Base-by-base conservation (phyloP, 2,888 invertebrate genomes). In the Mayetiola destructor region DNA sequence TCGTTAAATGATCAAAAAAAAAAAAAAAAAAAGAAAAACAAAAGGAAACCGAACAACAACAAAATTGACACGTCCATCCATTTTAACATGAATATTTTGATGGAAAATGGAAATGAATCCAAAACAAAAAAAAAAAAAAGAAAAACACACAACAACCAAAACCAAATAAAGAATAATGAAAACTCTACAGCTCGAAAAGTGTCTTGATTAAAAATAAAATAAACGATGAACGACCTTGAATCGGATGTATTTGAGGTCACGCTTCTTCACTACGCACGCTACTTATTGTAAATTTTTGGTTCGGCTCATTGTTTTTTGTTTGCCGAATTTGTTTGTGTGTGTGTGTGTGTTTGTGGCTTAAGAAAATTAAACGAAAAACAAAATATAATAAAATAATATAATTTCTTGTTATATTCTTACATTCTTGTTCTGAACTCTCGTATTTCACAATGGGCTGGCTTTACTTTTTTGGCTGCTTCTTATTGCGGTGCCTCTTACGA, bases 211-310 rank as follows among this genome's bases (percentile, higher is more conserved):
- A 48, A 48, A n/a, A 48, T 18, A 18, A 39, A 39, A 48, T 42
- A 42, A 42, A 42, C 42, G 42, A 42, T 42, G 42, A 27, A 48
- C 48, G 48, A 48, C 48, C 48, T 48, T 48, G 48, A n/a, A 27
- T 27, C 48, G 23, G 48, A 48, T 48, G 48, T 48, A 27, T 48
- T n/a, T 48, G 48, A 48, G 48, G 48, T 48, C 48, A 48, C 48
- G 27, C 48, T 48, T 27, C 48, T 48, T 48, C 48, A 48, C 48
- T 48, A 48, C 29, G 48, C 48, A 48, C 9, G 27, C 48, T 5
- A 16, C 29, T 48, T 27, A 27, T 23, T 23, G 23, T 27, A 48
- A 27, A 48, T 48, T 48, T 48, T 6, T 32, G 6, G 32, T 32
- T 6, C 18, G n/a, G 39, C 18, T 8, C 20, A 3, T 39, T 16